Conservation (phyloP, 2,888 invertebrate species). For the Odontothrips loti region DNA sequence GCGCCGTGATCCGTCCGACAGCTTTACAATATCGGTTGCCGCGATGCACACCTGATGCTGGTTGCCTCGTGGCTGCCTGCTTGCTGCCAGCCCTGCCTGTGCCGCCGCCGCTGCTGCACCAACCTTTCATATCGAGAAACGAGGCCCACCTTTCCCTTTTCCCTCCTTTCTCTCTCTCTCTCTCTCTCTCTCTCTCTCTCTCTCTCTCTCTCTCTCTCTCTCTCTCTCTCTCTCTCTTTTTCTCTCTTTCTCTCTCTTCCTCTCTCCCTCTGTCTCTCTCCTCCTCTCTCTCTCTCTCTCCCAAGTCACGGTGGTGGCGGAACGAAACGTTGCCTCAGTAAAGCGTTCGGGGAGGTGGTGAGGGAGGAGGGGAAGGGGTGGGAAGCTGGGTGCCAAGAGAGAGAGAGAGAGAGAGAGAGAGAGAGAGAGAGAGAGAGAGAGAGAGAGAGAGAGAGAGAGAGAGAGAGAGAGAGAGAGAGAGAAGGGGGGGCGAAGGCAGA, state of each 20-base stretch:
- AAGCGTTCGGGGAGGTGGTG: neutral
- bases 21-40: neutral
- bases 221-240: no score
- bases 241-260: neutral
- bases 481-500: neutral
- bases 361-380: neutral
- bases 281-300: neutral
- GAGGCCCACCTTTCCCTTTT: neutral
- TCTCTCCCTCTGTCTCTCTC: neutral
- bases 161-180: neutral
- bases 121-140: neutral
- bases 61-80: neutral
- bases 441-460: neutral
- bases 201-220: neutral
- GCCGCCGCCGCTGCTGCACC: neutral
- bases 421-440: neutral
- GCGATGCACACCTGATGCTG: neutral
- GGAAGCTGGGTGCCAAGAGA: no score
- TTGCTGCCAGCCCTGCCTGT: neutral
- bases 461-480: neutral
- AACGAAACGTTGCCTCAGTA: no score
- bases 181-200: neutral
- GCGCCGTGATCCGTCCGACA: neutral
- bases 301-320: neutral
- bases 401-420: neutral